Base-by-base conservation (phyloP, 2,888 invertebrate genomes). In the Litoditis marina region DNA sequence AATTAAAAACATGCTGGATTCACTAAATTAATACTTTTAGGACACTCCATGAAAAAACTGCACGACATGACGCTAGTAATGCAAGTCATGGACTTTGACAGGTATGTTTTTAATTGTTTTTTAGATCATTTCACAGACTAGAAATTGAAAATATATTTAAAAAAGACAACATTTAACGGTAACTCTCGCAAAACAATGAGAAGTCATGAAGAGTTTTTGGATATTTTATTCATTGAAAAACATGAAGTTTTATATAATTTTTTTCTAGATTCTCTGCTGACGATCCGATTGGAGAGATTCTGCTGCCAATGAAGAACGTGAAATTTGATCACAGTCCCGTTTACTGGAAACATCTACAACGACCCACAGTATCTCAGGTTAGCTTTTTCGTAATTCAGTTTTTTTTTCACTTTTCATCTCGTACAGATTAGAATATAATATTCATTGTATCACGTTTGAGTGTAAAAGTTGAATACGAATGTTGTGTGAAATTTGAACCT, bases 261-360 rank as follows among this genome's bases (percentile, higher is more conserved):
- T 50, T 11, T 50, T 50, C n/a, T 28, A 58, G 61, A 6, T 81
- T 83, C 68, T 77, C 77, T 2, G 71, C 74, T 0, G 82, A 82
- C 59, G 80, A 83, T 47, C 78, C 80, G 19, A 82, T 82, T 47
- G 81, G 82, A n/a, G 78, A 82, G 63, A 77, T 82, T 51, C 61
- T 82, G 11, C 66, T 82, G 16, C 82, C 82, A 2, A 63, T 82
- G 72, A 78, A 78, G 34, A 76, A 75, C 28, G 82, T 82, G 36
- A 82, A 82, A 50, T 78, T 82, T 53, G 80, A 81, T 53, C 76
- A 77, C 34, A 68, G 69, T 19, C 82, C 82, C 27, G 78, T 82
- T 2, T 82, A 82, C 57, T 82, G 82, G 82, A 82, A 82, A 52
- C 78, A 82, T 49, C 66, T 82, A 30, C 79, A 82, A 52, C 66